Evolutionary conservation across 1,140 invertebrate genomes (phyloP), one percentile per base, ranked within the genome.

Genomic region (Acarapis woodi): DNA sequence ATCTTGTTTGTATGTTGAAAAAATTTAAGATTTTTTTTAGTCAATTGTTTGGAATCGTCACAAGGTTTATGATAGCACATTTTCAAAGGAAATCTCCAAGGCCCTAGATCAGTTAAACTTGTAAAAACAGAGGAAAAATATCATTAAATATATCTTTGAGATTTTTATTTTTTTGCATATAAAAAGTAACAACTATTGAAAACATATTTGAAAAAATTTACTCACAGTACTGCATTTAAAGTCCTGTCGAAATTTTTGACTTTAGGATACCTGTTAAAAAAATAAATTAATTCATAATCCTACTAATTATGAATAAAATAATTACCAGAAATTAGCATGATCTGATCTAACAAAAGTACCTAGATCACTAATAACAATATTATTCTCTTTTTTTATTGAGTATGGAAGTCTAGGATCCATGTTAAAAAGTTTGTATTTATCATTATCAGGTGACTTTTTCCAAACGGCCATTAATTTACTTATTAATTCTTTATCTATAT

Each of bases 101-200:
- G 57, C 15, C 55, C 54, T 55, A 32, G 16, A 39, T 46, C 25
- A 38, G 29, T 23, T 14, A 20, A 31, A 10, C 10, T 26, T 5
- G 32, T n/a, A 10, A n/a, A 5, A 33, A 19, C 21, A 20, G 32
- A 20, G 10, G 4, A 2, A 33, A 12, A 28, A 28, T 28, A 2
- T 33, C 21, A 10, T 19, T 33, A 2, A 19, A 10, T 10, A 8
- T n/a, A 26, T 26, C 25, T 26, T 26, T 26, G 6, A 26, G 6
- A n/a, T 26, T 26, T 26, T 6, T 8, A n/a, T n/a, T 31, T 19
- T 28, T 15, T 6, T 5, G 4, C 22, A 12, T 30, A 42, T 44
- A 26, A 54, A 53, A 55, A 36, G 54, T 59, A 38, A 59, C 57
- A 4, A 57, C 58, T 14, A 60, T 38, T 5, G 59, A 48, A n/a